Conservation (phyloP, 2,888 invertebrate species). For the Hypsopygia costalis region DNA sequence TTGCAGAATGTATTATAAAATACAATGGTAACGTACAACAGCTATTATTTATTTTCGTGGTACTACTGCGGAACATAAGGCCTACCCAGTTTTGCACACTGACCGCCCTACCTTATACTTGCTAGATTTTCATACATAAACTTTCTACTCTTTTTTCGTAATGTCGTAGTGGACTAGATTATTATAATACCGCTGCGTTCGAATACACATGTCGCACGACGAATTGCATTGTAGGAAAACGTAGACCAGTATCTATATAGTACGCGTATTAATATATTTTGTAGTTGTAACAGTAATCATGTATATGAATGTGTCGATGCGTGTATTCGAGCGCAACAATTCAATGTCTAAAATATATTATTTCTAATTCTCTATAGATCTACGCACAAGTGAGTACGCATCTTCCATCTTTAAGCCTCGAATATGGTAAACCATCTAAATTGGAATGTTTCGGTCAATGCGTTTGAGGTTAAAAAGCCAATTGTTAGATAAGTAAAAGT, state of each 20-base stretch:
- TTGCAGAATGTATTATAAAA: constrained; percentile 5
- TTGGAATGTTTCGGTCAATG: constrained; percentile 41
- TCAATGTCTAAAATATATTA: constrained; percentile 36
- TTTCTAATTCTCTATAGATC: constrained; percentile 41
- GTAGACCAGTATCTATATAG: neutral
- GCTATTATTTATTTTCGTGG: constrained; percentile 8
- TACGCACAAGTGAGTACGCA: constrained; percentile 57
- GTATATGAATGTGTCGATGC: constrained; percentile 15
- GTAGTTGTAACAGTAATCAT: constrained; percentile 6
- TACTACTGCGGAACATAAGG: constrained; percentile 23
- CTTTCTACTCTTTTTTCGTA: constrained; percentile 53
- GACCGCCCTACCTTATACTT: constrained; percentile 30
- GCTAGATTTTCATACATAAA: constrained; percentile 64
- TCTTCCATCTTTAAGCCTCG: constrained; percentile 49
- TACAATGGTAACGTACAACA: constrained; percentile 1
- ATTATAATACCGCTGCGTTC: constrained; percentile 28
- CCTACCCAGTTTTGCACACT: constrained; percentile 30
- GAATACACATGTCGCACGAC: constrained; percentile 23
- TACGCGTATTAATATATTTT: neutral
- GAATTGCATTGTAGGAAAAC: neutral
- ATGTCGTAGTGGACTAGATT: constrained; percentile 46
- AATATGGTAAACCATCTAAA: constrained; percentile 26
- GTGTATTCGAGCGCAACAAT: constrained; percentile 26
- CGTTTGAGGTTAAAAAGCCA: constrained; percentile 61
- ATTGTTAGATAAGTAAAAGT: constrained; percentile 68